Base-by-base conservation (phyloP, 1,140 invertebrate species). In the Pogonomyrmex californicus region DNA sequence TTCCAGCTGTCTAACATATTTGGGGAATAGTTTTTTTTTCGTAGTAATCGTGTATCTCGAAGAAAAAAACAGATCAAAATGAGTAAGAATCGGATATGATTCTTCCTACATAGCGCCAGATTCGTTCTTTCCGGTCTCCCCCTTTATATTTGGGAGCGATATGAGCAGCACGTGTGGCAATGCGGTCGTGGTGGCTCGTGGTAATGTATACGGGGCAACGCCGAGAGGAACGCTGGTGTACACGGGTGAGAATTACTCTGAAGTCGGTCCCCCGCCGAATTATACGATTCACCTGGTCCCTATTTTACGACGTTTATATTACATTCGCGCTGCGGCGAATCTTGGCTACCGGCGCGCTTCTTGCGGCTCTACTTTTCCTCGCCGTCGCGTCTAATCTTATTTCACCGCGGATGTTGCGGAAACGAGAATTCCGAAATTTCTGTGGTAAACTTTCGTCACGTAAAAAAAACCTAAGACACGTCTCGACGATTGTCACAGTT, bases 221-320 rank as follows among this genome's bases (percentile, higher is more conserved):
- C 77, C 68, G 87, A 87, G 75, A 88, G 75, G 85, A 56, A 66
- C 65, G 85, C 83, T 70, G 85, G 88, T 90, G 90, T 85, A 71
- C 83, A 70, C 73, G 87, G 70, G 86, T 88, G 90, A 93, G 90
- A 94, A 94, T 93, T 91, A 92, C 90, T 93, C 91, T 87, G 87
- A 92, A 92, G 91, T 88, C 63, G 54, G 41, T 62, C 81, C 83
- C 65, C 91, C 86, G 90, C 91, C 86, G 90, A 95, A 95, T 95
- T 95, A 95, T 95, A 94, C 93, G 95, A 95, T 95, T 95, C 95
- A 95, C 95, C 94, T 95, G 95, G 91, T 94, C 94, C 95, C 94
- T 95, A 94, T 95, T 95, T 95, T 95, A 95, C 93, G 94, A 95
- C 94, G 93, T 95, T 95, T 95, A 95, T 95, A 95, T 95, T 95